Base-by-base conservation (phyloP, 2,797 vertebrate species). In the Labeo calbasu region DNA sequence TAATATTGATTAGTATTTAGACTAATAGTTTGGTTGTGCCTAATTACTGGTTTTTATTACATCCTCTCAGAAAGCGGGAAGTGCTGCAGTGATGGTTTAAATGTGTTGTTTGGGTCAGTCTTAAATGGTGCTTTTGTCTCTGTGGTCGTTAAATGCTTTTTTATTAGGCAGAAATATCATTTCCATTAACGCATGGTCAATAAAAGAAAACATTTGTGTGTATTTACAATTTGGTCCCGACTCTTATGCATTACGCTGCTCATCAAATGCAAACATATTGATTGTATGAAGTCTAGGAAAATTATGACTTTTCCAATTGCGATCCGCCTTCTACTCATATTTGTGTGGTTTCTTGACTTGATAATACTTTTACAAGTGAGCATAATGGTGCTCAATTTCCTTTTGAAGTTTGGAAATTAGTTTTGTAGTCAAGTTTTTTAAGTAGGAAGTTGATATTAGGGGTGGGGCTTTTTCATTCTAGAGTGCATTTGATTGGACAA, bases 191-290 rank as follows among this genome's bases (percentile, higher is more conserved):
- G 87, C 51, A 77, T 92, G 89, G 88, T 90, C 89, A 90, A 88
- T 90, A 87, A 91, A 93, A 92, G 91, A 83, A 90, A 87, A 81
- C 85, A 90, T 93, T 93, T 89, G 92, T 89, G 87, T 69, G 79
- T 90, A 89, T 93, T 94, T 92, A 91, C 88, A 91, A 89, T 94
- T 92, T 92, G 91, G 92, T 93, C 92, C 92, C 84, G 85, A 88
- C 88, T 89, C 87, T 91, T 88, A 80, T 92, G 87, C 91, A 93
- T 93, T 94, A 93, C 87, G 76, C 85, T 90, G 85, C 91, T 90
- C 87, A 72, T 90, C 85, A 48, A 89, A 93, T 93, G 92, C 92
- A 89, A 88, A 86, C 53, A 65, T 94, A 95, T 95, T 90, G 95
- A 95, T 95, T 90, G 53, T 71, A 81, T 85, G 86, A 87, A 43